These are phyloP conservation scores for Oxycera nigricornis DNA, from an alignment of 2,888 invertebrate species.

Conservation along the genomic window DNA sequence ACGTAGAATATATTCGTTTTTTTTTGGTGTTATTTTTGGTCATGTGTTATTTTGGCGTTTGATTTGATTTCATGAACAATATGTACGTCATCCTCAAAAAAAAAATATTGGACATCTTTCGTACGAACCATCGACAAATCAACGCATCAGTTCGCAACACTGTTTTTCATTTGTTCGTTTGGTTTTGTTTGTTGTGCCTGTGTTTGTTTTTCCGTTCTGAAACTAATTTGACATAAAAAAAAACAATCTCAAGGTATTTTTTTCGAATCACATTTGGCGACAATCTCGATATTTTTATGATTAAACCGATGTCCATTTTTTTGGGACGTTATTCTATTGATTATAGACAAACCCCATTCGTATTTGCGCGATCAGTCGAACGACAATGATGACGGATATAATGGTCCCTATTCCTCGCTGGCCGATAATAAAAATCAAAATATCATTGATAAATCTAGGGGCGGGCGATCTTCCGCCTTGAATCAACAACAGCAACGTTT, in stretches of 20 bases:
- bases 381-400: background rate
- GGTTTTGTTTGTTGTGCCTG: conserved; percentile 3
- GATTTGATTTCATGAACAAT: too few relatives aligned
- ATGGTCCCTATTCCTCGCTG: background rate
- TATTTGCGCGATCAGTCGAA: conserved; percentile 5
- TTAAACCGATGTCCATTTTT: too few relatives aligned
- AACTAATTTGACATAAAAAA: background rate
- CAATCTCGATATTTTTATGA: background rate
- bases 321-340: too few relatives aligned
- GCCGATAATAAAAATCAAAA: conserved; percentile 13
- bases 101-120: too few relatives aligned
- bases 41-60: too few relatives aligned
- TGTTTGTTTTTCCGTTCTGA: background rate
- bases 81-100: too few relatives aligned
- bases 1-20: too few relatives aligned
- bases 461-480: background rate
- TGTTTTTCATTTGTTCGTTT: background rate
- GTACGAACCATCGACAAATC: too few relatives aligned
- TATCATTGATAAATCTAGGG: background rate
- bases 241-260: background rate
- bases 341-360: conserved; percentile 18
- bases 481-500: conserved; percentile 6
- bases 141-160: too few relatives aligned
- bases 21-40: too few relatives aligned
- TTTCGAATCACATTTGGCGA: background rate